Evolutionary conservation across 37 sponge, comb jelly and placozoan species (phyloP), one percentile per base, ranked within the genome.

Genomic region (Diacarnus erythraeanus): DNA sequence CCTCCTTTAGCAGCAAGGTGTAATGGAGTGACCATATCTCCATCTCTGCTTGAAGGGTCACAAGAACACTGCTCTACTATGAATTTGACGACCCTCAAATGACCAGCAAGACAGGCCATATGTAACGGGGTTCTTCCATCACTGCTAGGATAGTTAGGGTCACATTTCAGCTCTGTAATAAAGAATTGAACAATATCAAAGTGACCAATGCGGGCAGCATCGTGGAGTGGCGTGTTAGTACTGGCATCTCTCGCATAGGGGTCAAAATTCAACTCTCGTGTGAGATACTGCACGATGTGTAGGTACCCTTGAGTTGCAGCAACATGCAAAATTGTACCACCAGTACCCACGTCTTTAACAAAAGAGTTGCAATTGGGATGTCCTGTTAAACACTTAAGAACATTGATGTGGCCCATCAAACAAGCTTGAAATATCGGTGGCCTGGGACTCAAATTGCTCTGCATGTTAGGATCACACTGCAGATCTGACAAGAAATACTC

Each of bases 1-100:
- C 69, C 69, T 37, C 31, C 38, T 18, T 18, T 36, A 20, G 69
- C 39, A 33, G 69, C 69, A 18, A 69, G 69, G 35, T 69, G 69
- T 8, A 69, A 33, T 69, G 69, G 69, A 36, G 69, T 69, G 39
- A 36, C 39, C 18, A 37, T 33, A 9, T 36, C 38, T 10, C 35
- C 38, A 36, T 36, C 69, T 12, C 38, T 18, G 25, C 2, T 5
- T 36, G 37, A 4, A 9, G 69, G 69, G 21, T 69, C 38, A 30
- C 37, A 69, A 18, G 25, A 9, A 20, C 37, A 36, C 21, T 69
- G 34, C 5, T 31, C 31, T 31, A 69, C 9, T 31, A 69, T 9
- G 38, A 36, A 36, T 33, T 29, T 69, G 38, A 69, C 39, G 35
- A 69, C 38, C 18, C 5, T 8, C 6, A 33, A 36, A 39, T 69